These are phyloP conservation scores for Lasioglossum pauxillum DNA, from an alignment of 2,888 invertebrate species.

Conservation along the genomic window DNA sequence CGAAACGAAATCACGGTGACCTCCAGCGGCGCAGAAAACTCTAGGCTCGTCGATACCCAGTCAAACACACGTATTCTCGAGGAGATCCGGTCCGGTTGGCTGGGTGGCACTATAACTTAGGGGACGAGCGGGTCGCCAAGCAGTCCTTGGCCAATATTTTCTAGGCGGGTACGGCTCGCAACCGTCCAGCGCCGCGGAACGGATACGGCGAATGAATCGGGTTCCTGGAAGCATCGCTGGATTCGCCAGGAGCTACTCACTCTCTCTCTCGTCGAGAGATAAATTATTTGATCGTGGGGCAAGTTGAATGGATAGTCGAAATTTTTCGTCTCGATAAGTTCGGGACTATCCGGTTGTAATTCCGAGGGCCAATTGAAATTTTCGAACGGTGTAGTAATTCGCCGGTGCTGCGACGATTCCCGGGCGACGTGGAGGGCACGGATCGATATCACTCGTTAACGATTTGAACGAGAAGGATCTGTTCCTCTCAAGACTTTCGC, in stretches of 20 bases:
- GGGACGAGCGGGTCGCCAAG: background rate
- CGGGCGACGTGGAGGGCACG: no score
- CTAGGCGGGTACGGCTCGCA: background rate
- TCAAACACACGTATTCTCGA: constrained; percentile 24
- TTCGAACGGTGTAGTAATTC: constrained; percentile 34
- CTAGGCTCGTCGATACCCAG: constrained; percentile 9
- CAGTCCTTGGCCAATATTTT: constrained; percentile 34
- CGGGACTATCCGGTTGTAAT: constrained; percentile 39
- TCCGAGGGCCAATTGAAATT: constrained; percentile 46
- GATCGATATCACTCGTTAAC: background rate
- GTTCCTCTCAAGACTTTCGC: background rate
- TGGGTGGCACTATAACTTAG: constrained; percentile 22
- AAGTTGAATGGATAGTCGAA: constrained; percentile 51
- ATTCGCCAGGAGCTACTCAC: no score
- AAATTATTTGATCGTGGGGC: constrained; percentile 49
- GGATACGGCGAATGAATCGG: constrained; percentile 43
- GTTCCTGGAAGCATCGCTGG: background rate
- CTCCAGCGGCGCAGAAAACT: constrained; percentile 50
- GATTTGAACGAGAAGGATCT: background rate
- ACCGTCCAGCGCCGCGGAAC: background rate
- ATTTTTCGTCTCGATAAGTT: constrained; percentile 53
- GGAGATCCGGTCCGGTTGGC: constrained; percentile 6
- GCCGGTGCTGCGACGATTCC: background rate
- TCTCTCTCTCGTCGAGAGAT: constrained; percentile 4
- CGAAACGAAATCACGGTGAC: constrained; percentile 36